These are phyloP conservation scores for Montipora cactus DNA, from an alignment of 64 coral and sea anemone genomes.

Conservation along the genomic window DNA sequence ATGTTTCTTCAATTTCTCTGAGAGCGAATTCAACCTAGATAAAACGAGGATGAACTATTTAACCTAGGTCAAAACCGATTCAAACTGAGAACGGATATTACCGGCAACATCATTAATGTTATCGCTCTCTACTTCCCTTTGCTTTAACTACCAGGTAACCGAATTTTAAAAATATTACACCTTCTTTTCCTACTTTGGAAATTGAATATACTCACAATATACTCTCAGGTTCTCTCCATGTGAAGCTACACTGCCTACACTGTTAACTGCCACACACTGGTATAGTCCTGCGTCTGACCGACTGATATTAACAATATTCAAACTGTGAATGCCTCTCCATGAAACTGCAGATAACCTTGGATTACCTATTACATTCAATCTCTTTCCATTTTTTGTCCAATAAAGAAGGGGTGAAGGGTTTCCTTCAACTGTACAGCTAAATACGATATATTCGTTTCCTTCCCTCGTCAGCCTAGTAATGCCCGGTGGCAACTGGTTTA, in stretches of 20 bases:
- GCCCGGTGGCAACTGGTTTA: neutral
- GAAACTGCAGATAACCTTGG: neutral
- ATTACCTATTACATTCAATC: neutral
- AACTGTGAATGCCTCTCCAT: neutral
- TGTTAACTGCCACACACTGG: conserved; percentile 9
- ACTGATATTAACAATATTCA: neutral
- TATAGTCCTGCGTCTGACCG: neutral
- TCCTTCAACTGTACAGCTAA: conserved; percentile 11
- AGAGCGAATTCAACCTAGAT: too few species aligned
- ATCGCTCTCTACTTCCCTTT: too few species aligned
- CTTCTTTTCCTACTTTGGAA: too few species aligned
- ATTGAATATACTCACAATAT: neutral
- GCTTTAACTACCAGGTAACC: too few species aligned
- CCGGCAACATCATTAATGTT: too few species aligned
- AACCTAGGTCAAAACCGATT: too few species aligned
- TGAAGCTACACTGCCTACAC: neutral
- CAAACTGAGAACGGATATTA: too few species aligned
- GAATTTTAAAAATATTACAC: too few species aligned
- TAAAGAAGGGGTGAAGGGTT: conserved; percentile 1
- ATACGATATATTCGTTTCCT: neutral
- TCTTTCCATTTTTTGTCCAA: conserved; percentile 36
- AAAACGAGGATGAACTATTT: too few species aligned
- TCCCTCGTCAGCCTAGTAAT: neutral
- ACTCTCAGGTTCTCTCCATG: neutral
- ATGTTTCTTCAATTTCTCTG: too few species aligned